Evolutionary conservation across 1,140 invertebrate genomes (phyloP).

Genomic region (Gonatopus flavifemur): DNA sequence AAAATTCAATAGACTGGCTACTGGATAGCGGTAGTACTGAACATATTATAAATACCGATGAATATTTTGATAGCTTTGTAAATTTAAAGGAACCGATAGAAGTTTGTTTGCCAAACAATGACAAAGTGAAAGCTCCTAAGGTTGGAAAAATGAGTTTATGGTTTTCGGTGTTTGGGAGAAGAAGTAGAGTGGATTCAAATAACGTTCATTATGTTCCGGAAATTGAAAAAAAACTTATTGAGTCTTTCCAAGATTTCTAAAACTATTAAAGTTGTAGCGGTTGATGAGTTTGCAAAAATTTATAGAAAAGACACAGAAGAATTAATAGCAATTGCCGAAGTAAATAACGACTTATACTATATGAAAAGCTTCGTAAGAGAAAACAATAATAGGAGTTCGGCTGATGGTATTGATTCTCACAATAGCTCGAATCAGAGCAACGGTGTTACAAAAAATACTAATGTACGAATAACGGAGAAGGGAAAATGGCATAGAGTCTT

Average conservation of each 20-base stretch:
- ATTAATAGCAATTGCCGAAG: constrained; percentile 6
- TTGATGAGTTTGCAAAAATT: constrained; percentile 10
- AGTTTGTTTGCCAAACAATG: background rate
- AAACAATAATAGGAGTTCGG: too few species aligned
- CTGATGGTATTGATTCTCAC: background rate
- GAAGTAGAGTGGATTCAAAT: background rate
- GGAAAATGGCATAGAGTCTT: constrained; percentile 19
- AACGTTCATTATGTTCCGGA: background rate
- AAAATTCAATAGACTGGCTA: constrained; percentile 6
- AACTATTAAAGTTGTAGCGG: constrained; percentile 9
- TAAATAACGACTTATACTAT: constrained; percentile 6
- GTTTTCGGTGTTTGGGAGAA: background rate
- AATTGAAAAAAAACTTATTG: background rate
- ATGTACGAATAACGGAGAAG: constrained; percentile 23
- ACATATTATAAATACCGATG: constrained; percentile 14
- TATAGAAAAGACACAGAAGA: constrained; percentile 8
- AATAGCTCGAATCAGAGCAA: constrained; percentile 22
- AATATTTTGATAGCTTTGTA: constrained; percentile 1
- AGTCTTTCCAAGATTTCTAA: background rate
- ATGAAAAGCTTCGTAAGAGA: background rate
- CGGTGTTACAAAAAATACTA: constrained; percentile 42
- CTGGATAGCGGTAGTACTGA: constrained; percentile 19
- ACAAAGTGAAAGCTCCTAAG: constrained; percentile 1
- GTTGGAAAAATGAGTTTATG: background rate
- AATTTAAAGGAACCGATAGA: constrained; percentile 7